Evolutionary conservation across 1,140 invertebrate species (phyloP), one percentile per base, ranked within the genome.

Genomic region (Amphibalanus amphitrite): DNA sequence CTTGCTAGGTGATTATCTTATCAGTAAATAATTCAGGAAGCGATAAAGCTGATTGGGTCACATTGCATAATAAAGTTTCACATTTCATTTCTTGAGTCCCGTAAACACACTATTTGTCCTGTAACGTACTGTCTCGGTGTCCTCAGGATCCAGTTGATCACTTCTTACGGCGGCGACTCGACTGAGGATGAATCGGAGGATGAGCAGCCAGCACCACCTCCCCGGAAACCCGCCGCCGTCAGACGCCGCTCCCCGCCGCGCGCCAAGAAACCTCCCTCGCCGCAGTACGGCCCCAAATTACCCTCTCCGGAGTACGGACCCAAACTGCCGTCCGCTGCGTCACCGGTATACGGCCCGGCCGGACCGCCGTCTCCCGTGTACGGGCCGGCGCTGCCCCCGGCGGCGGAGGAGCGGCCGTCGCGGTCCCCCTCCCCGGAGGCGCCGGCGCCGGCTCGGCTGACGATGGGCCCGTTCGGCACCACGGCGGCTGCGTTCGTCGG

Each of bases 401-500:
- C 47, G 47, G 6, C 47, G 10, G 10, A 8, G 13, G 47, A 59
- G 47, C 47, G 17, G 13, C 1, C 13, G 47, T 23, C 13, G 13
- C 47, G 6, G 13, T 20, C 47, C 6, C 17, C 79, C 26, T 75
- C 75, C 67, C 71, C 75, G 26, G 69, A 13, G 40, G 13, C 29
- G 33, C 67, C 38, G 29, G 25, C 29, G 40, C 30, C 67, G 69
- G 38, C 67, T 6, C 20, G 47, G 13, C 40, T 25, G 23, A 40
- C 28, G 23, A 70, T 29, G 40, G 40, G 28, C 28, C 68, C 30
- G 33, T 40, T n/a, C 23, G 67, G 29, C 33, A 67, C 69, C 67
- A 47, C 67, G 69, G 72, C 29, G 28, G 47, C 28, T n/a, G 72
- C 30, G 29, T 74, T 47, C 75, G 77, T 59, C 13, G 47, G 47